A percentile compares a stretch with the other conserved stretches of the same genome.
These are phyloP conservation scores for Cryptoblepharus egeriae DNA, from an alignment of 2,797 vertebrate species.

Conservation along the genomic window DNA sequence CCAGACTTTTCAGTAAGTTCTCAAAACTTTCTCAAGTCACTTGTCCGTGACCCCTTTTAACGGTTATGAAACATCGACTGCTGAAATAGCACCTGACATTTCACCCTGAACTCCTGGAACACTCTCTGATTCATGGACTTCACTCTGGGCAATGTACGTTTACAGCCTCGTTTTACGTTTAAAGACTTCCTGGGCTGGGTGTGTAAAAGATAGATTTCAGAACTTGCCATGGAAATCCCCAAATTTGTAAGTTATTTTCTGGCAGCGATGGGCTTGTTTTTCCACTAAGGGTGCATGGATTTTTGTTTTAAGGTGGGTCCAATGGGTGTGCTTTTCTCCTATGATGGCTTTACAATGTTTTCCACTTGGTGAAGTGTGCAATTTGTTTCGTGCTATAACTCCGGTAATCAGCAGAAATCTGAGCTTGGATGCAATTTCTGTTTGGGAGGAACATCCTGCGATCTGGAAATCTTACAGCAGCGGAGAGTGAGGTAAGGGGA, in stretches of 20 bases:
- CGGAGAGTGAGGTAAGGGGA: not conserved
- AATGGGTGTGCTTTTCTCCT: not conserved
- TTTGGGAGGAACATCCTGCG: not conserved
- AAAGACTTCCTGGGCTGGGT: constrained; percentile 54
- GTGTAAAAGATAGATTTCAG: constrained; percentile 60
- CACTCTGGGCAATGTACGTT: constrained; percentile 73
- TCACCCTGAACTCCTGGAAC: constrained; percentile 72
- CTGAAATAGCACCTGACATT: constrained; percentile 86
- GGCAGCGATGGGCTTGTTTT: constrained; percentile 26
- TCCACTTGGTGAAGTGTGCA: not conserved
- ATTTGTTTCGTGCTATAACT: not conserved
- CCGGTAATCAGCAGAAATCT: not conserved
- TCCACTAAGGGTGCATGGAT: not conserved
- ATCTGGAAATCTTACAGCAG: not conserved
- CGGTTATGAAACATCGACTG: constrained; percentile 73
- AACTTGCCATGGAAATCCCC: constrained; percentile 61
- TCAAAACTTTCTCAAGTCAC: constrained; percentile 65
- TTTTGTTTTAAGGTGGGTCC: not conserved
- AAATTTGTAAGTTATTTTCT: constrained; percentile 42
- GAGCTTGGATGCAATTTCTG: not conserved
- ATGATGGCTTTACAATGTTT: not conserved
- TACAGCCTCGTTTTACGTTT: constrained; percentile 44
- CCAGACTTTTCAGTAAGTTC: constrained; percentile 41
- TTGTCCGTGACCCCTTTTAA: constrained; percentile 72
- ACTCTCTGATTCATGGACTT: constrained; percentile 83